Base-by-base conservation (phyloP, 2,797 vertebrate species). In the Pangasius mekongensis region DNA sequence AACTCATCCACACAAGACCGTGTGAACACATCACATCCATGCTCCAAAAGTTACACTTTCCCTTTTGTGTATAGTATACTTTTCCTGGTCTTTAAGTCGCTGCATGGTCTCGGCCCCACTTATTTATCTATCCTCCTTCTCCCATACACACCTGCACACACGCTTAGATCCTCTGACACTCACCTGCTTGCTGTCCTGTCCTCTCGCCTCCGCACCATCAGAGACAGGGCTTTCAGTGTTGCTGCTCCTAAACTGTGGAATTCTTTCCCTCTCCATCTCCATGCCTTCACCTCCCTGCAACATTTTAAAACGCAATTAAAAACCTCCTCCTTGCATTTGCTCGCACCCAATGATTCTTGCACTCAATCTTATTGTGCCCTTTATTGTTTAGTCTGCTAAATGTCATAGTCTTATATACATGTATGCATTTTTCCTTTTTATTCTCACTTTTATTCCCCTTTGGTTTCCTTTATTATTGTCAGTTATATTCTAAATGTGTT, bases 131-230 rank as follows among this genome's bases (percentile, higher is more conserved):
- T 54, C 49, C n/a, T 77, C 10, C 33, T 36, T 58, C 78, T 81
- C 54, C 78, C 54, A 81, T 54, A 81, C 77, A 81, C 54, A 58
- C 30, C 77, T 77, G 47, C 76, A 54, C 49, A 20, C n/a, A 10
- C 10, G 3, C 49, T 60, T 39, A 60, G 78, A 81, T 81, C 33
- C 33, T 60, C 78, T 39, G 33, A 60, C 56, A 82, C 33, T 82
- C 56, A 60, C 56, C 20, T 24, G 78, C 22, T 82, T 82, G 36
- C 24, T 62, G 24, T 62, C 20, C 58, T n/a, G 14, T 81, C 54
- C 54, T 58, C 18, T 58, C 6, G 4, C 30, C 77, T 58, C 54
- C 10, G 10, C 78, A 39, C 56, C 78, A 60, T 36, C 54, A 81
- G 56, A 81, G 56, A 56, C 36, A 16, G 5, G 36, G 36, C 5